Evolutionary conservation across 2,888 invertebrate genomes (phyloP).

Genomic region (Criorhina ranunculi): DNA sequence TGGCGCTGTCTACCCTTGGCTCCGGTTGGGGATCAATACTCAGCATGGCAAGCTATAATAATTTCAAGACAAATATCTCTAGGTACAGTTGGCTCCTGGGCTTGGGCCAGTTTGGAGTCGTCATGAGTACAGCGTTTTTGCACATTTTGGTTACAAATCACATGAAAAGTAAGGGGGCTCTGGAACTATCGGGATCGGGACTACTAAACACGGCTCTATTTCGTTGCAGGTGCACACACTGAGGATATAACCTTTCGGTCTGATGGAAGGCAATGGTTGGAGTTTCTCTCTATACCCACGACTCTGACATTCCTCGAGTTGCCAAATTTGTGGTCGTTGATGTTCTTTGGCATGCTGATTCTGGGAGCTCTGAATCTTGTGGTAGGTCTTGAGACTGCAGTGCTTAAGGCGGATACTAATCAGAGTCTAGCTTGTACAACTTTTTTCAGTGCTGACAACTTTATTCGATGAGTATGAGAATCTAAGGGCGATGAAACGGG

Average conservation of each 20-base stretch:
- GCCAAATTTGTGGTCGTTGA: slow-evolving; percentile 68
- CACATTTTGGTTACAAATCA: slow-evolving; percentile 80
- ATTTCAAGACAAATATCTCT: slow-evolving; percentile 69
- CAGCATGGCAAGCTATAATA: slow-evolving; percentile 69
- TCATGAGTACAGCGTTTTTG: slow-evolving; percentile 86
- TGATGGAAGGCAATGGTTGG: slow-evolving; percentile 73
- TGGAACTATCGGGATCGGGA: no score
- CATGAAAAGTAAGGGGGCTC: slow-evolving; percentile 45
- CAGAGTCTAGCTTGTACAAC: slow-evolving; percentile 77
- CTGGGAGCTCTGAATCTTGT: slow-evolving; percentile 68
- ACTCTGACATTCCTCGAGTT: slow-evolving; percentile 56
- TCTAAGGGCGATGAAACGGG: slow-evolving; percentile 79
- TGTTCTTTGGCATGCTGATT: slow-evolving; percentile 68
- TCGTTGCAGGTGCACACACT: slow-evolving; percentile 43
- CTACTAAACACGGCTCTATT: neutral
- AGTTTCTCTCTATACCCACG: slow-evolving; percentile 55
- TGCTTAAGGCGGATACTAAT: slow-evolving; percentile 3
- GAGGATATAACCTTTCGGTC: slow-evolving; percentile 76
- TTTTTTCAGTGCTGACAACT: slow-evolving; percentile 80
- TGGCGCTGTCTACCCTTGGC: slow-evolving; percentile 58
- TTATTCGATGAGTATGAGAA: slow-evolving; percentile 82
- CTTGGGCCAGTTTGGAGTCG: slow-evolving; percentile 52
- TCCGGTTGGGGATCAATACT: slow-evolving; percentile 70
- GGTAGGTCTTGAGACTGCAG: slow-evolving; percentile 15
- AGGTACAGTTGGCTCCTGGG: slow-evolving; percentile 71